Percentiles rank a stretch among this genome's conserved stretches.
Evolutionary conservation across 2,113 vertebrate species (phyloP).

Genomic region (Xiphias gladius): DNA sequence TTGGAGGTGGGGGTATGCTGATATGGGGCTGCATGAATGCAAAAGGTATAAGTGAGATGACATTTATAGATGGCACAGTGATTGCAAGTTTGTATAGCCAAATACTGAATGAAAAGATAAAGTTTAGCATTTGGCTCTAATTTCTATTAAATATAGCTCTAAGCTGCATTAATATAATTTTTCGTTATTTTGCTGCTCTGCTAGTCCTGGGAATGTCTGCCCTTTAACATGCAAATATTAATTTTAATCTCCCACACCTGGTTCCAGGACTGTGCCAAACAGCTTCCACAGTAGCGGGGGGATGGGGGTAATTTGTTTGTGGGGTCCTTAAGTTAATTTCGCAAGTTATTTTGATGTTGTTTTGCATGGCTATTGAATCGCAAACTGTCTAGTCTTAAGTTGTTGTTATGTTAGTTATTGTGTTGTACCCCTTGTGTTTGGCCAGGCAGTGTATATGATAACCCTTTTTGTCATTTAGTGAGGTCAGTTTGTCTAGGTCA

Average conservation of each 20-base stretch:
- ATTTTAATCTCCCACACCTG: not conserved
- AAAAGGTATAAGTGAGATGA: not conserved
- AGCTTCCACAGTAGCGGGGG: not conserved
- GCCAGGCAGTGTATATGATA: not conserved
- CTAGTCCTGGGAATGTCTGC: not conserved
- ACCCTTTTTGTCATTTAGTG: not conserved
- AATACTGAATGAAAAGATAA: not conserved
- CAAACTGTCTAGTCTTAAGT: not conserved
- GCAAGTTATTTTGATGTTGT: not conserved
- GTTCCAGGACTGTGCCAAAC: not conserved
- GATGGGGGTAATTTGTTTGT: not conserved
- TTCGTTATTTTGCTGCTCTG: not conserved
- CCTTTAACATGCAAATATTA: not conserved
- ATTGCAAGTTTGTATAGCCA: not conserved
- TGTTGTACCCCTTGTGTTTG: not conserved
- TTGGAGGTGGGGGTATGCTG: not conserved
- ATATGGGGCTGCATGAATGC: not conserved
- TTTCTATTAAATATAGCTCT: not conserved
- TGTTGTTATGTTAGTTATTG: not conserved
- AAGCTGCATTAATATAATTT: not conserved
- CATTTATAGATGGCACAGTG: no score
- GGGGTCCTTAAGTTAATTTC: not conserved
- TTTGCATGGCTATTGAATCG: not conserved
- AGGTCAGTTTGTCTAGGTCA: not conserved
- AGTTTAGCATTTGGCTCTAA: not conserved